Evolutionary conservation across 2,797 vertebrate species (phyloP).

Genomic region (Oreonectes daqikongensis): DNA sequence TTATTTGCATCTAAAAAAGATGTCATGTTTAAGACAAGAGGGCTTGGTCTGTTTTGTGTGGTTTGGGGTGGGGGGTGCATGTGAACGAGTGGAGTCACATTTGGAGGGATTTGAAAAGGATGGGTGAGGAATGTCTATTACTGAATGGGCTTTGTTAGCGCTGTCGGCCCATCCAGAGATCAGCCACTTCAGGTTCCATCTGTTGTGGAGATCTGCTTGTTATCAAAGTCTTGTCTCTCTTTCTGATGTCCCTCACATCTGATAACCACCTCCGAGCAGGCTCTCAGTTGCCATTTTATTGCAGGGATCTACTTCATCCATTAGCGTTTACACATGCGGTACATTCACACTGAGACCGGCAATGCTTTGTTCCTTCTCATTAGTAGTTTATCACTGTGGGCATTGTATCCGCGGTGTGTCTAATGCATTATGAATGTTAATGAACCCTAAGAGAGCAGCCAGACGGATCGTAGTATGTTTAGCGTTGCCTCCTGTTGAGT

Average conservation of each 20-base stretch:
- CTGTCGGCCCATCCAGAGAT: slow-evolving; percentile 23
- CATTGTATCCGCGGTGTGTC: slow-evolving; percentile 20
- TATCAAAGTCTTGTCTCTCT: slow-evolving; percentile 10
- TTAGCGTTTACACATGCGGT: slow-evolving; percentile 10
- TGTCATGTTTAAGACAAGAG: slow-evolving; percentile 63
- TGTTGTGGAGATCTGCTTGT: slow-evolving; percentile 30
- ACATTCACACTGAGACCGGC: background rate
- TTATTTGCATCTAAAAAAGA: background rate
- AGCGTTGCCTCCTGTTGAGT: slow-evolving; percentile 50
- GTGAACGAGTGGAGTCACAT: slow-evolving; percentile 57
- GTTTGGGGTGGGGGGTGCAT: slow-evolving; percentile 29
- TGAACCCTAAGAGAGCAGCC: slow-evolving; percentile 24
- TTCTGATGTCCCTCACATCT: background rate
- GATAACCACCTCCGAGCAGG: slow-evolving; percentile 6
- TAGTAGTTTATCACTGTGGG: slow-evolving; percentile 41
- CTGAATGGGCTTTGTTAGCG: slow-evolving; percentile 64
- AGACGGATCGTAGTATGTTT: slow-evolving; percentile 41
- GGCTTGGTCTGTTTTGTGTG: slow-evolving; percentile 68
- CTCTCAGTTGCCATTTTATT: slow-evolving; percentile 22
- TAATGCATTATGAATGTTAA: slow-evolving; percentile 35
- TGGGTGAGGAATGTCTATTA: slow-evolving; percentile 60
- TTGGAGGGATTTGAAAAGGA: slow-evolving; percentile 55
- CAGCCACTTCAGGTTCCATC: slow-evolving; percentile 53
- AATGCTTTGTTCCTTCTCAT: slow-evolving; percentile 27
- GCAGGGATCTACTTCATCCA: background rate